Evolutionary conservation across 2,113 vertebrate species (phyloP).

Genomic region (Periophthalmodon schlosseri): DNA sequence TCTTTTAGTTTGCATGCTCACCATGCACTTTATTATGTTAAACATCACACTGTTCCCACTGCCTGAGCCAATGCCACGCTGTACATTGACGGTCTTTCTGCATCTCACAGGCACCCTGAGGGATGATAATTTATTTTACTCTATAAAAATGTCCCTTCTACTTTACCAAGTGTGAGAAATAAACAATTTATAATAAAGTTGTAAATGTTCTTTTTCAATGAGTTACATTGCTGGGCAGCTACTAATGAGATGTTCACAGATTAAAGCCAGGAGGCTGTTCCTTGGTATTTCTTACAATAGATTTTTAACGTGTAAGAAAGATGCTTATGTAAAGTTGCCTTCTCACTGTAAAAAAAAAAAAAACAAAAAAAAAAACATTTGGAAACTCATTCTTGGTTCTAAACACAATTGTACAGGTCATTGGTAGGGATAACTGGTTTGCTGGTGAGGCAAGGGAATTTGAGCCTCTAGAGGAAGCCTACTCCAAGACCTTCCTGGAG

Average conservation of each 20-base stretch:
- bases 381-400: neutral
- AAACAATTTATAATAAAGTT: neutral
- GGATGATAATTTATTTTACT: conserved; percentile 50
- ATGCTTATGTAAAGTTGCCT: neutral
- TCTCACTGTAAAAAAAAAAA: too few species aligned
- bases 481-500: neutral
- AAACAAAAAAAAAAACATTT: neutral
- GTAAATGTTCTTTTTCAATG: neutral
- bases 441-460: too few species aligned
- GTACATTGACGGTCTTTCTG: conserved; percentile 14
- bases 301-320: neutral
- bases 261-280: neutral
- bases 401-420: too few species aligned
- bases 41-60: conserved; percentile 38
- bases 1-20: conserved; percentile 37
- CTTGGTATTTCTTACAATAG: neutral
- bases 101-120: conserved; percentile 48
- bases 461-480: too few species aligned
- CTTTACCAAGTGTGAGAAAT: neutral
- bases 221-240: neutral
- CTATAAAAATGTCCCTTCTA: neutral
- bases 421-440: too few species aligned
- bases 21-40: conserved; percentile 56
- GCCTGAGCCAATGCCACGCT: conserved; percentile 54
- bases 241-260: neutral